Base-by-base conservation (phyloP, 2,888 invertebrate genomes). In the Agrilus cyanescens region DNA sequence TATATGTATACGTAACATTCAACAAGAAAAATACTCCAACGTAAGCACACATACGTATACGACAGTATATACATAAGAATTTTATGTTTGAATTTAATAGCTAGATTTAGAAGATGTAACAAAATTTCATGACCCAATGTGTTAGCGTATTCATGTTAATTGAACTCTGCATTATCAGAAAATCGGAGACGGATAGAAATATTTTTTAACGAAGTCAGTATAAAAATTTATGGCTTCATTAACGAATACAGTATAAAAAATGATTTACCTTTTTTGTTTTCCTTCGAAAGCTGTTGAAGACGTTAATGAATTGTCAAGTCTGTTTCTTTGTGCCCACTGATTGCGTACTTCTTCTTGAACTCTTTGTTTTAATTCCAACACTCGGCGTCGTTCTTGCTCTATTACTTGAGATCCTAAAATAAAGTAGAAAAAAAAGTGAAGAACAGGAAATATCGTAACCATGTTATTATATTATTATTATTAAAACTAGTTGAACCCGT, bases 321-420 rank as follows among this genome's bases (percentile, higher is more conserved):
- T 70, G 55, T 74, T 73, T 48, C 75, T 67, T 50, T 74, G 74
- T 48, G 89, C 87, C 87, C 91, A 94, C 52, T 89, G 81, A 14
- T 83, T 85, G 50, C 85, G 81, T 3, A 90, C 91, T 66, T 93
- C 91, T 61, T 89, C 84, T 57, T 91, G 90, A 1, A 85, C 88
- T 37, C 85, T 74, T 52, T 86, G 78, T 59, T 91, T 90, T 42
- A 93, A 66, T 57, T 89, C 90, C 46, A 82, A 78, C 52, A 93
- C 87, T 56, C 91, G 80, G 53, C 88, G 82, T 32, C 89, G 73
- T 65, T 93, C 91, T 60, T 91, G 85, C 60, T 91, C 90, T 57
- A 93, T 90, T 48, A 93, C 86, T 72, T 86, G 84, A 54, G 86
- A 86, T 47, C 91, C 91, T 91, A 60, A 12, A 57, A 55, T 35